Evolutionary conservation across 1,140 invertebrate genomes (phyloP).

Genomic region (Prorops nasuta): DNA sequence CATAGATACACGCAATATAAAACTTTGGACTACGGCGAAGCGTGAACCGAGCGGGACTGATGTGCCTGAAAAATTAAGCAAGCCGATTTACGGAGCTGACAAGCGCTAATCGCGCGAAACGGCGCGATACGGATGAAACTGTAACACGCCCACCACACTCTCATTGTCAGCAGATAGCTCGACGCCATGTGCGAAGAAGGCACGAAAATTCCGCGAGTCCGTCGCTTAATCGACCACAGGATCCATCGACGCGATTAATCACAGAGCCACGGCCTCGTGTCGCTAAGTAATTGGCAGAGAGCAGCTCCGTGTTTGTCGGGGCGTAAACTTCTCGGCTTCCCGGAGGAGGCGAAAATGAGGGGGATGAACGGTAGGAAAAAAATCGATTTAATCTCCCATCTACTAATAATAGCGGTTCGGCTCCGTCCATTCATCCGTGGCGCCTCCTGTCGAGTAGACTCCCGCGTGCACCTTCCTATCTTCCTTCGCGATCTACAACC

Average conservation of each 20-base stretch:
- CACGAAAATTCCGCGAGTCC: too few relatives aligned
- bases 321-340: constrained; percentile 49
- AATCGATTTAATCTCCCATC: constrained; percentile 56
- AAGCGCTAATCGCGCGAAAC: too few relatives aligned
- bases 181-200: too few relatives aligned
- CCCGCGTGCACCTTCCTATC: constrained; percentile 12
- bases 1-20: too few relatives aligned
- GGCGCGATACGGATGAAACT: too few relatives aligned
- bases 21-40: too few relatives aligned
- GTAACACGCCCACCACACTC: too few relatives aligned
- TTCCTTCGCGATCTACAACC: not conserved
- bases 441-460: constrained; percentile 30
- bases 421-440: constrained; percentile 42
- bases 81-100: too few relatives aligned
- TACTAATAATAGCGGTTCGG: constrained; percentile 54
- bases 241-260: constrained; percentile 32
- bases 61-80: not conserved
- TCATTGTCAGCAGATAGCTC: too few relatives aligned
- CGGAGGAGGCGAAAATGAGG: constrained; percentile 13
- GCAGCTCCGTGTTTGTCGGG: constrained; percentile 47
- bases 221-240: too few relatives aligned
- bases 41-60: constrained; percentile 5
- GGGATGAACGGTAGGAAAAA: constrained; percentile 27
- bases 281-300: constrained; percentile 46
- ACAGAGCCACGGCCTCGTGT: constrained; percentile 35